phyloP scores from a whole-genome alignment of 2,113 vertebrate genomes.

The Upupa epops region DNA sequence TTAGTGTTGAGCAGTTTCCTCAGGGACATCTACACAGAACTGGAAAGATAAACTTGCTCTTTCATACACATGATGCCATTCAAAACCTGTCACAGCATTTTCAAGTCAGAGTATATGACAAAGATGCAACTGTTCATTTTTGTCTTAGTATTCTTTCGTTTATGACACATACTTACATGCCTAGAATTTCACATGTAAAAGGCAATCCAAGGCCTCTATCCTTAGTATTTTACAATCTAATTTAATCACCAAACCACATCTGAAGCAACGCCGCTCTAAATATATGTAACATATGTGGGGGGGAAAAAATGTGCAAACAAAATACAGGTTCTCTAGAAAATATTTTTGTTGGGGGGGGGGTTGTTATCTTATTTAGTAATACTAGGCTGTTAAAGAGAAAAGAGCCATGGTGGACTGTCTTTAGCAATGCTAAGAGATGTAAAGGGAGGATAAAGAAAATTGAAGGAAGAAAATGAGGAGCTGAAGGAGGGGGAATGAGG shows the following conservation, averaged over 20 bases:
- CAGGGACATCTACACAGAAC: neutral
- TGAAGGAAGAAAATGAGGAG: conserved; percentile 12
- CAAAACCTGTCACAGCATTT: conserved; percentile 26
- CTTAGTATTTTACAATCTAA: neutral
- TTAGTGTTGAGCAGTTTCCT: conserved; percentile 12
- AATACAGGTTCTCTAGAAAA: neutral
- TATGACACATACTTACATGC: neutral
- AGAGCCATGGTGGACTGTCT: neutral
- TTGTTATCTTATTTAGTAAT: neutral
- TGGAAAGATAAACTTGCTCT: conserved; percentile 51
- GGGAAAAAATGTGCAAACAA: neutral
- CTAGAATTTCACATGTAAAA: conserved; percentile 36
- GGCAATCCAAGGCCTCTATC: neutral
- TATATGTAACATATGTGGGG: neutral
- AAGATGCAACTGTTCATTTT: conserved; percentile 7
- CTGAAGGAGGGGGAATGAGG: neutral
- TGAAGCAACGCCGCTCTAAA: neutral
- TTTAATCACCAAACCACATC: neutral
- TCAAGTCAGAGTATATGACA: neutral
- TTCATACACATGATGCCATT: neutral
- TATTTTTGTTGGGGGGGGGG: neutral
- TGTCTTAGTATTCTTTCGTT: conserved; percentile 7
- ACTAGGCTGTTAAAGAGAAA: neutral
- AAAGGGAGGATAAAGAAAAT: neutral
- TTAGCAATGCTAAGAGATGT: neutral